phyloP scores from a whole-genome alignment of 2,888 invertebrate genomes.

The Tipula helvola region DNA sequence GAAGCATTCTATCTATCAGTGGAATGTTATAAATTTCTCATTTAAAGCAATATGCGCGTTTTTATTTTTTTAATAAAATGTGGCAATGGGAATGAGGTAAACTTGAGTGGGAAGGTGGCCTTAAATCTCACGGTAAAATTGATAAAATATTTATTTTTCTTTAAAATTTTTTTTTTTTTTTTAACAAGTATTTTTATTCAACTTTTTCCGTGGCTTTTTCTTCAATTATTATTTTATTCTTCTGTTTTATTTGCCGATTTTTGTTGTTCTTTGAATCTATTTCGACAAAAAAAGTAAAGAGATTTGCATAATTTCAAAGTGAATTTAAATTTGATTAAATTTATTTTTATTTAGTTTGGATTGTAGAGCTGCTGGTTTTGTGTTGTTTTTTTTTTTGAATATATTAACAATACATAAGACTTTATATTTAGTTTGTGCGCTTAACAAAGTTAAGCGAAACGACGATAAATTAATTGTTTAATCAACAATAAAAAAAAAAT shows the following conservation, averaged over 20 bases:
- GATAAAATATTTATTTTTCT: neutral
- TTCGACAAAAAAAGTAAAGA: neutral
- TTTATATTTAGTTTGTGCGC: neutral
- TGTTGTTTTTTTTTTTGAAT: neutral
- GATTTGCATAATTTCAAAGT: neutral
- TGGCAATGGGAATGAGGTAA: neutral
- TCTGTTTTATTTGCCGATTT: neutral
- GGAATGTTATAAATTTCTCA: neutral
- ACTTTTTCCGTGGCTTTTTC: neutral
- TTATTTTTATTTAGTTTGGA: neutral
- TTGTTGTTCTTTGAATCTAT: neutral
- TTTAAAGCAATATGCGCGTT: neutral
- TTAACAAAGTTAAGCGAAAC: neutral
- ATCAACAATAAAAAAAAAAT: neutral
- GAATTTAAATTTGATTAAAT: neutral
- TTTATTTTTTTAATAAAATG: neutral
- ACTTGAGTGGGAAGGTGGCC: neutral
- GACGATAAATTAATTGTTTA: neutral
- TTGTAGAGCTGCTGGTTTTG: neutral
- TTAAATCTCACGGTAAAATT: neutral
- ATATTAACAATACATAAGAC: neutral
- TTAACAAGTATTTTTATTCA: neutral
- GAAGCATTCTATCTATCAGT: neutral
- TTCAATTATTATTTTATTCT: neutral
- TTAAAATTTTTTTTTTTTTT: no score